Base-by-base conservation (phyloP, 2,113 vertebrate genomes). In the Cochlearius cochlearius region DNA sequence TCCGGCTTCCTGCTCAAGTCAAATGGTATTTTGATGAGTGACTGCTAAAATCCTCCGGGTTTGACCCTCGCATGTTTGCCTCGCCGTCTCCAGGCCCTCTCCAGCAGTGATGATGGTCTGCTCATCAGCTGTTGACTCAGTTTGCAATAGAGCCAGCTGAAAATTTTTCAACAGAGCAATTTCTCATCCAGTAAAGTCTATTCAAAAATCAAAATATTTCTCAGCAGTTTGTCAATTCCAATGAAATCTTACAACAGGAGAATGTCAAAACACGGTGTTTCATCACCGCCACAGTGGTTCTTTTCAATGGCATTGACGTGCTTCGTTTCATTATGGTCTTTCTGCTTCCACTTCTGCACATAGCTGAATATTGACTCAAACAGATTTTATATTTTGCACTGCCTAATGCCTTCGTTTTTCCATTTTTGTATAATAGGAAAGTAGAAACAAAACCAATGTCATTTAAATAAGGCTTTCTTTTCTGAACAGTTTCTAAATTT, bases 171-270 rank as follows among this genome's bases (percentile, higher is more conserved):
- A 71, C 85, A 71, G 53, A 92, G 79, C 3, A 3, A 55, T 94
- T 90, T 72, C 92, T 90, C 81, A 88, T 96, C 96, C 96, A 95
- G 93, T 69, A 50, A 89, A 93, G 69, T 75, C 94, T 96, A 96
- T 78, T 87, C 64, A 96, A 97, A 95, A 95, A 96, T 90, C 92
- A 97, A 97, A 97, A 96, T 97, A 92, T 94, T 96, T 95, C 90
- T 95, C 92, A 0, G 86, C 90, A 92, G 88, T 97, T 94, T 97
- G 97, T 96, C 96, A 94, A 92, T 94, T 91, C 94, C 88, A 89
- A 95, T 96, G 94, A 93, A 71, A 92, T 94, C 93, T 96, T 96
- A 95, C 97, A 96, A 94, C 83, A 89, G 76, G 86, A 94, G 77
- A 86, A 88, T 97, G 96, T 96, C 96, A 97, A 97, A 97, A 97